Percentiles rank a stretch among this genome's conserved stretches.
Conservation (phyloP, 2,888 invertebrate genomes). For the Timema cristinae region DNA sequence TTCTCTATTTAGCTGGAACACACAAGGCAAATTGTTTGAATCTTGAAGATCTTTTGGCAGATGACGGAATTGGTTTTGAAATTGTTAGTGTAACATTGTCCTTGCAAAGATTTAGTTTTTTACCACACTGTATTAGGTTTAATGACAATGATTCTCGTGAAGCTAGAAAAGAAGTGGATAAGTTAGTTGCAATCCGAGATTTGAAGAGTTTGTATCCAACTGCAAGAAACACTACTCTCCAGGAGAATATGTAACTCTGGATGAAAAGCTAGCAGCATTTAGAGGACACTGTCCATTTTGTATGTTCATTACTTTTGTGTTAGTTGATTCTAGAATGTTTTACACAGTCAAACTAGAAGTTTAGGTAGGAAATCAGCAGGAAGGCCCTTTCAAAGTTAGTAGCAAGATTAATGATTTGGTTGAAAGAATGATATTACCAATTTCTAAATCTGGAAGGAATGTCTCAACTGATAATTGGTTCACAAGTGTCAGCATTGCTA, state of each 20-base stretch:
- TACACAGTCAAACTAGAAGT: background rate
- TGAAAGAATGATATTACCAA: conserved; percentile 28
- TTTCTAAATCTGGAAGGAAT: conserved; percentile 27
- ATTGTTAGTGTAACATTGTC: background rate
- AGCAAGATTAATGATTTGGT: background rate
- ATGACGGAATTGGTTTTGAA: background rate
- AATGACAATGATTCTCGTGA: too few species aligned
- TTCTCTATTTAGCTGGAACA: too few species aligned
- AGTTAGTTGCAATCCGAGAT: too few species aligned
- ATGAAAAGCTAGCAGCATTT: background rate
- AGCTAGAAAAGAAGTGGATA: too few species aligned
- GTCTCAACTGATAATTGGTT: conserved; percentile 35
- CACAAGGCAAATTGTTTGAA: background rate
- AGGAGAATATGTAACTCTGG: background rate
- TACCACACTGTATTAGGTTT: background rate
- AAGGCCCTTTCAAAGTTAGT: background rate
- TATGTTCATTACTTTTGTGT: background rate
- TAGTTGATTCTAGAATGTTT: background rate
- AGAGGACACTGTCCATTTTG: background rate
- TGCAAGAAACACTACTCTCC: background rate
- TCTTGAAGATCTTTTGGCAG: background rate
- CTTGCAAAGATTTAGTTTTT: background rate
- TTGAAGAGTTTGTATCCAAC: background rate
- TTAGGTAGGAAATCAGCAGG: background rate
- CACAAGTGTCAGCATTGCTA: conserved; percentile 29